Conservation (phyloP, 1,140 invertebrate genomes). For the Calliphora vicina region DNA sequence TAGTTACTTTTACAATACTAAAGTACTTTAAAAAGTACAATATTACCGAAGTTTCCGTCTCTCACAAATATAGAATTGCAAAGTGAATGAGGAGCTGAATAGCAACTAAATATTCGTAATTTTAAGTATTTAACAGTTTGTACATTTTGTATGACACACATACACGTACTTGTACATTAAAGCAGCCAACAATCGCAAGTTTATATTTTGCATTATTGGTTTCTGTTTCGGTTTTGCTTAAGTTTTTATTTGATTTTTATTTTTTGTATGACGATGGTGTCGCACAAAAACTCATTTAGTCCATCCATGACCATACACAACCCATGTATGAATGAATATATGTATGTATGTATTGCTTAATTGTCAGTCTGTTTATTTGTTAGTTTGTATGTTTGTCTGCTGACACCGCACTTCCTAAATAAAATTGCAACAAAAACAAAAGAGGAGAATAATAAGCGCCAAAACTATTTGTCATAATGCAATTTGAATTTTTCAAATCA, state of each 20-base stretch:
- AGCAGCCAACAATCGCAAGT: not conserved
- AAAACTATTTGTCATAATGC: constrained; percentile 61
- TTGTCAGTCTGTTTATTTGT: not conserved
- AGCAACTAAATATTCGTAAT: not conserved
- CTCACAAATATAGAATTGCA: no score
- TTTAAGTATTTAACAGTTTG: not conserved
- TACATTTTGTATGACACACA: no score
- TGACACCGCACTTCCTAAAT: constrained; percentile 28
- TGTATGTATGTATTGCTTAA: no score
- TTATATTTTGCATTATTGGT: not conserved
- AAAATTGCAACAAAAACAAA: not conserved
- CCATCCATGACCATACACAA: not conserved
- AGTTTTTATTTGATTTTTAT: not conserved
- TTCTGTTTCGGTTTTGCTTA: not conserved
- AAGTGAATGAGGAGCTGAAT: not conserved
- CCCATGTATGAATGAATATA: not conserved
- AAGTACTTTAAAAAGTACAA: no score
- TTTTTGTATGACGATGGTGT: not conserved
- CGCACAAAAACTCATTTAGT: not conserved
- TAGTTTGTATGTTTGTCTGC: not conserved
- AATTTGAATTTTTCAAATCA: not conserved
- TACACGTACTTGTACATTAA: not conserved
- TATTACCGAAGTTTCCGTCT: no score
- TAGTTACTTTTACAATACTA: no score
- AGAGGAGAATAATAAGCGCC: constrained; percentile 52